Percentiles rank a stretch among this genome's conserved stretches.
phyloP scores from a whole-genome alignment of 2,888 invertebrate genomes.

The Lithophane semibrunnea region DNA sequence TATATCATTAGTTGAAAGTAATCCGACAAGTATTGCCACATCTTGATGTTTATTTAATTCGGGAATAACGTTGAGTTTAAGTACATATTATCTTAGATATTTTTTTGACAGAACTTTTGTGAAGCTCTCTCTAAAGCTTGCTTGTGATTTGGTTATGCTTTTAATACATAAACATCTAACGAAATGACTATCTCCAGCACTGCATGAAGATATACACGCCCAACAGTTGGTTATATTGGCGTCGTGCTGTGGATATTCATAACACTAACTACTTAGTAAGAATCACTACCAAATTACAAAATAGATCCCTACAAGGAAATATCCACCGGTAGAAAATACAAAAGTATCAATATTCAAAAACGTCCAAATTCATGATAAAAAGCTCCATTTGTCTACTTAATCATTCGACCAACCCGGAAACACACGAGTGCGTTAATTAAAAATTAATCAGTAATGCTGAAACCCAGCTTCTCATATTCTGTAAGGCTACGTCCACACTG shows the following conservation, averaged over 20 bases:
- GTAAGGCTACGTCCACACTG: conserved; percentile 4
- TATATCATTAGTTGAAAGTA: conserved; percentile 46
- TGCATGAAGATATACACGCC: not conserved
- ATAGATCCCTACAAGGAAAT: not conserved
- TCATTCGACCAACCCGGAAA: not conserved
- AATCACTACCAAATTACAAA: not conserved
- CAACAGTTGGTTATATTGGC: too few species aligned
- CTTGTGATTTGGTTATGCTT: not conserved
- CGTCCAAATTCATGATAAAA: not conserved
- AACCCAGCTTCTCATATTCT: conserved; percentile 9
- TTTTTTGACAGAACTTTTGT: not conserved
- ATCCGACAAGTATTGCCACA: conserved; percentile 33
- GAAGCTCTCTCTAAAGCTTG: not conserved
- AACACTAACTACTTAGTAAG: too few species aligned
- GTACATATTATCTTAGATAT: not conserved
- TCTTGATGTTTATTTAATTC: conserved; percentile 14
- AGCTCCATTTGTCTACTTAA: not conserved
- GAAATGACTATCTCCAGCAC: not conserved
- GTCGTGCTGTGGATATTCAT: not conserved
- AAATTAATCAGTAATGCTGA: conserved; percentile 10
- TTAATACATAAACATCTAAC: not conserved
- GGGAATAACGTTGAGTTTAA: not conserved
- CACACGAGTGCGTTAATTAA: conserved; percentile 2
- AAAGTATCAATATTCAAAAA: not conserved
- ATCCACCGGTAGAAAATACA: not conserved